Evolutionary conservation across 2,113 vertebrate genomes (phyloP).

Genomic region (Strigops habroptila): DNA sequence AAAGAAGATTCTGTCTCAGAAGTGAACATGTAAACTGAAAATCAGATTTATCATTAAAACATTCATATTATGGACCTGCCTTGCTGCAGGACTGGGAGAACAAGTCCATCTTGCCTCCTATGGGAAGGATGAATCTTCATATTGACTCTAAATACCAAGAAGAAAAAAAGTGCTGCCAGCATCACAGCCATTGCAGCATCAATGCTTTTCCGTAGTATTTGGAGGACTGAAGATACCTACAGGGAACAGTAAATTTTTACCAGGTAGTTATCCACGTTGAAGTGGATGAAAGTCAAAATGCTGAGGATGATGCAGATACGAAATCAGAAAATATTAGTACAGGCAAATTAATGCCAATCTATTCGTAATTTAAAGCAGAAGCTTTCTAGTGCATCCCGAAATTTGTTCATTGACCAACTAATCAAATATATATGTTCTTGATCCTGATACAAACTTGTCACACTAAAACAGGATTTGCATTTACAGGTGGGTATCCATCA

Average conservation of each 20-base stretch:
- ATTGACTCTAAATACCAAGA: background rate
- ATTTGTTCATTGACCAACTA: background rate
- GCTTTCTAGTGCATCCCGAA: background rate
- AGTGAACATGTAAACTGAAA: background rate
- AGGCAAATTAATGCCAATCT: background rate
- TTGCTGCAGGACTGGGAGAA: background rate
- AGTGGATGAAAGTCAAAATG: background rate
- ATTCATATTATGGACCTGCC: background rate
- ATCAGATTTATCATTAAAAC: background rate
- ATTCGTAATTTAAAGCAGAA: background rate
- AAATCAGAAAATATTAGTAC: background rate
- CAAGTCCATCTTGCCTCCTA: background rate
- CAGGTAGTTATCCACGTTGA: background rate
- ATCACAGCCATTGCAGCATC: background rate
- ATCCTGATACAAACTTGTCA: background rate
- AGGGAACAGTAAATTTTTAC: background rate
- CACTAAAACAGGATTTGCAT: background rate
- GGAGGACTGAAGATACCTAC: background rate
- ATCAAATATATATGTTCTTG: background rate
- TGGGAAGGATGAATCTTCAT: background rate
- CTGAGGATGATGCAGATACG: background rate
- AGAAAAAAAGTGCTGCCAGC: background rate
- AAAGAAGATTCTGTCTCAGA: background rate
- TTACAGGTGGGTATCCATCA: background rate
- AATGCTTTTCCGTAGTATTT: background rate